Evolutionary conservation across 1,140 invertebrate genomes (phyloP).

Genomic region (Anastrepha ludens): DNA sequence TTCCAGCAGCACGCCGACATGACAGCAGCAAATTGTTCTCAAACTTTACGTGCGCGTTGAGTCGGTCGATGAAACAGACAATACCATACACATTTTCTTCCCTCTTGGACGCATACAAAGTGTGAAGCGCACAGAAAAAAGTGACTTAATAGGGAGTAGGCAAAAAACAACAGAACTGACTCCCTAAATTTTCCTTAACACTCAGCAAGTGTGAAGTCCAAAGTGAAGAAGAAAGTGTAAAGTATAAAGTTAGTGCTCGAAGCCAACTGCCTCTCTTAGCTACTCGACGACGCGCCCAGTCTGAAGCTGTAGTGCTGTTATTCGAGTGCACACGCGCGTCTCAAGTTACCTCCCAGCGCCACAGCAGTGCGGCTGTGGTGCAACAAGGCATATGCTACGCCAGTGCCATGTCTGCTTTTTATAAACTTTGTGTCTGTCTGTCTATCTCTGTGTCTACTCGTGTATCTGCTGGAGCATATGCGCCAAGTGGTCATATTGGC

Average conservation of each 20-base stretch:
- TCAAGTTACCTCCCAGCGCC: constrained; percentile 43
- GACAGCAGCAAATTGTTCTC: constrained; percentile 30
- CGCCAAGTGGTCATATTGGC: constrained; percentile 29
- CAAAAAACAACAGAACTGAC: not conserved
- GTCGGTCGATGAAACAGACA: not conserved
- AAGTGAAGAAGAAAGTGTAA: not conserved
- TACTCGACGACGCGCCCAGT: not conserved
- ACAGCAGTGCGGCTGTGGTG: not conserved
- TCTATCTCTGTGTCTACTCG: not conserved
- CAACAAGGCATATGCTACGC: not conserved
- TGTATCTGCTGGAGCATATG: not conserved
- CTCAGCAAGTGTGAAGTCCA: constrained; percentile 10
- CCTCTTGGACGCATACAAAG: not conserved
- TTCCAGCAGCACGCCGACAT: constrained; percentile 2
- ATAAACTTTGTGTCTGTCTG: constrained; percentile 10
- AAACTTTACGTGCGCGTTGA: constrained; percentile 40
- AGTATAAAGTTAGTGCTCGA: not conserved
- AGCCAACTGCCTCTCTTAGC: not conserved
- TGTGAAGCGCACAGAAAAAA: not conserved
- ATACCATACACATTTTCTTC: not conserved
- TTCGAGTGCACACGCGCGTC: constrained; percentile 40
- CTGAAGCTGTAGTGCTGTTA: not conserved
- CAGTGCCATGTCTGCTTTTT: not conserved
- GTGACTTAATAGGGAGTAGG: not conserved
- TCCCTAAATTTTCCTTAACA: constrained; percentile 42